Base-by-base conservation (phyloP, 2,888 invertebrate genomes). In the Corbicula japonica region DNA sequence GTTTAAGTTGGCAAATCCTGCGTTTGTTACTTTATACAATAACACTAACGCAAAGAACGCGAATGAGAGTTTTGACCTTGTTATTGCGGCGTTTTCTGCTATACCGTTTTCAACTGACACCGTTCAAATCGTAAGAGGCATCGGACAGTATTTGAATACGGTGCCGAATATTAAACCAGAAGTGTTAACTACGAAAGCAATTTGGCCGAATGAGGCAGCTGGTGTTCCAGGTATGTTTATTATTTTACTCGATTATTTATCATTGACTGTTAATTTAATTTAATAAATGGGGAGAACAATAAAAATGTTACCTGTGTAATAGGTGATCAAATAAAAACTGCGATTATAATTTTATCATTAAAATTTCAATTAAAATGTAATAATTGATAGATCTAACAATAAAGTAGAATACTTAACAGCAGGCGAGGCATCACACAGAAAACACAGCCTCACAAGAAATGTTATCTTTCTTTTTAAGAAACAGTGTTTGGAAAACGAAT, bases 401-500 rank as follows among this genome's bases (percentile, higher is more conserved):
- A n/a, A n/a, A n/a, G n/a, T n/a, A n/a, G n/a, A n/a, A n/a, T n/a
- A n/a, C n/a, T n/a, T n/a, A n/a, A n/a, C n/a, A n/a, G n/a, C n/a
- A n/a, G n/a, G n/a, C n/a, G n/a, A n/a, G n/a, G n/a, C n/a, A n/a
- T n/a, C n/a, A n/a, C n/a, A n/a, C n/a, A n/a, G n/a, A n/a, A n/a
- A n/a, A n/a, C n/a, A n/a, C n/a, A n/a, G n/a, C n/a, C n/a, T n/a
- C n/a, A n/a, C n/a, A n/a, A n/a, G n/a, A n/a, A n/a, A n/a, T n/a
- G n/a, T n/a, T n/a, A n/a, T n/a, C n/a, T n/a, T n/a, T n/a, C n/a
- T n/a, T n/a, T n/a, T n/a, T n/a, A 28, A 87, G 87, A 74, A 21
- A 56, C 70, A 21, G 80, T 87, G 1, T 87, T 87, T 61, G 77
- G 78, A 3, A 79, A 76, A 44, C 66, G 78, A 34, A 80, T 85